phyloP scores from a whole-genome alignment of 2,113 vertebrate genomes.

The Reinhardtius hippoglossoides region DNA sequence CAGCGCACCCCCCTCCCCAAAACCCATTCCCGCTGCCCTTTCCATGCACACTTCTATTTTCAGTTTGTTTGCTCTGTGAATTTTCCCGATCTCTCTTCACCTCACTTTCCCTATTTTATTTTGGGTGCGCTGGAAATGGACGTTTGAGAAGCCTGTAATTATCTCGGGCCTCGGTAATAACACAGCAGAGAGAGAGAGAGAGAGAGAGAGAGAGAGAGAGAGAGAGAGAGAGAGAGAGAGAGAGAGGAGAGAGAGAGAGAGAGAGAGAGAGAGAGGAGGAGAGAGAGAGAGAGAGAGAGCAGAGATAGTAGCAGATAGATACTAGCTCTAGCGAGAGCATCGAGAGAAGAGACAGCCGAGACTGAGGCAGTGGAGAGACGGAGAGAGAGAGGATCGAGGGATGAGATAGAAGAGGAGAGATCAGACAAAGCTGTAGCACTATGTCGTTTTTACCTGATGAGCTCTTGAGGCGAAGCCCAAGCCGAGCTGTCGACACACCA shows the following conservation, averaged over 20 bases:
- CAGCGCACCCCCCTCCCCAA: conserved; percentile 18
- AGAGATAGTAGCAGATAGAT: no score
- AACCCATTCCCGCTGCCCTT: conserved; percentile 59
- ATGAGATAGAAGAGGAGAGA: conserved; percentile 12
- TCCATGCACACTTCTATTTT: conserved; percentile 80
- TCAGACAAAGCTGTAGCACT: background rate
- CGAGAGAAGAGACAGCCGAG: no score
- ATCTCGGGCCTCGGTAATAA: conserved; percentile 81
- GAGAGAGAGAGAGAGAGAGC: no score
- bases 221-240: conserved; percentile 23
- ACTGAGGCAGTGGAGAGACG: no score
- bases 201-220: conserved; percentile 20
- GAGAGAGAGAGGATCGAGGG: conserved; percentile 2
- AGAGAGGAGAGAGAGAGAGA: conserved; percentile 10
- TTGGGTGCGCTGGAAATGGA: conserved; percentile 77
- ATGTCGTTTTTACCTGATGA: conserved; percentile 75
- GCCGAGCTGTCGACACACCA: conserved; percentile 92
- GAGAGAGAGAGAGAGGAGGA: background rate
- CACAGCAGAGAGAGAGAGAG: conserved; percentile 66
- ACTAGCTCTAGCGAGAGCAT: no score
- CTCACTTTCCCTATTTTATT: conserved; percentile 80
- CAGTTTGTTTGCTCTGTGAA: conserved; percentile 80
- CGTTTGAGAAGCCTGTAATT: conserved; percentile 83
- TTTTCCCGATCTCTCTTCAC: conserved; percentile 67
- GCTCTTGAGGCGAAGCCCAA: conserved; percentile 90